Conservation (phyloP, 2,888 invertebrate genomes). For the Tipula helvola region DNA sequence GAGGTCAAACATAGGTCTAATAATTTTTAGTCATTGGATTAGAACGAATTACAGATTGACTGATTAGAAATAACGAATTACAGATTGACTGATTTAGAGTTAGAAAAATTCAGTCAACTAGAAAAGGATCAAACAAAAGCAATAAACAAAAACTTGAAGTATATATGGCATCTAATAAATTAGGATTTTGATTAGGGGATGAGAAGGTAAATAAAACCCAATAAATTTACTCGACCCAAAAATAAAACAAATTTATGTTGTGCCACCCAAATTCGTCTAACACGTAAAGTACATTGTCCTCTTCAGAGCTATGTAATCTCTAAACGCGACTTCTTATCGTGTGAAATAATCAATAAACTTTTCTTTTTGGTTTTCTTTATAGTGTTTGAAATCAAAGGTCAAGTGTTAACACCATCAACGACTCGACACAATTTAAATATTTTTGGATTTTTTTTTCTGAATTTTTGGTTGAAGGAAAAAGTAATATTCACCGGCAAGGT, state of each 20-base stretch:
- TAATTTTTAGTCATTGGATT: too few species aligned
- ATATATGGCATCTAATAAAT: neutral
- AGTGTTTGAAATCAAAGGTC: neutral
- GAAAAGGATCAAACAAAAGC: neutral
- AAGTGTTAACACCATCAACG: neutral
- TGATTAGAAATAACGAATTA: neutral
- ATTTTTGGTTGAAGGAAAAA: neutral
- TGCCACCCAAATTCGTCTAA: neutral
- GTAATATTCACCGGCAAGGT: neutral
- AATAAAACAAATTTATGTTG: neutral
- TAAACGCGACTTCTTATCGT: neutral
- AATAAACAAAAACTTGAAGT: neutral
- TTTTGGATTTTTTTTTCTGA: neutral
- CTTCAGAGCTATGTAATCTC: neutral
- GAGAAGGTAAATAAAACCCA: neutral
- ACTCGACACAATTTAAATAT: neutral
- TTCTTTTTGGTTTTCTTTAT: neutral
- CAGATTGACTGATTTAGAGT: neutral
- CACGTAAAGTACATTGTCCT: neutral
- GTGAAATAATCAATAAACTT: neutral
- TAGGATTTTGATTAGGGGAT: neutral
- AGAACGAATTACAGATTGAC: too few species aligned
- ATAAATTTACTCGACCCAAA: neutral
- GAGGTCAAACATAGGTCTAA: too few species aligned
- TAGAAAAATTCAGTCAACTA: neutral